phyloP scores from a whole-genome alignment of 1,140 invertebrate genomes.

The Phortica variegata region DNA sequence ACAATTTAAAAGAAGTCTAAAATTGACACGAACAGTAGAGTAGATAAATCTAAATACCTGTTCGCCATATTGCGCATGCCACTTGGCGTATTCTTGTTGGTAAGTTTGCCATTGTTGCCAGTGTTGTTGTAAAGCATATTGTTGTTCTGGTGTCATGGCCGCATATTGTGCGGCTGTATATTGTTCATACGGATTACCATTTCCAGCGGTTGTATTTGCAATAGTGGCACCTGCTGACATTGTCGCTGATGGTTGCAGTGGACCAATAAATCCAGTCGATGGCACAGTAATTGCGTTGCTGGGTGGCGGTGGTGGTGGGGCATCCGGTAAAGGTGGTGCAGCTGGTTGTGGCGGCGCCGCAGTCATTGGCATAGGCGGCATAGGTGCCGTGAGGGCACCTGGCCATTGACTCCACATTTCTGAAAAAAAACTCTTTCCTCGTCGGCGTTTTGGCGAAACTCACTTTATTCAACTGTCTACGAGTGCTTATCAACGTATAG shows the following conservation, averaged over 20 bases:
- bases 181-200: conserved; percentile 56
- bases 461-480: too few species aligned
- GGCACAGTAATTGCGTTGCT: conserved; percentile 17
- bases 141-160: conserved; percentile 56
- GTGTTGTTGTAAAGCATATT: conserved; percentile 66
- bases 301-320: conserved; percentile 39
- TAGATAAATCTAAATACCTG: conserved; percentile 61
- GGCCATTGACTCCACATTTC: conserved; percentile 47
- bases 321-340: conserved; percentile 37
- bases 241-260: conserved; percentile 1
- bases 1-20: not conserved
- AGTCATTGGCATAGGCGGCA: conserved; percentile 16
- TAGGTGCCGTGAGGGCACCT: conserved; percentile 8
- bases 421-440: too few species aligned
- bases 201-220: not conserved
- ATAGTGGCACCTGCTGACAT: not conserved
- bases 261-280: not conserved
- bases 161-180: conserved; percentile 72
- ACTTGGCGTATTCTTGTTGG: conserved; percentile 81
- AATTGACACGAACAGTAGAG: not conserved
- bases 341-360: conserved; percentile 35
- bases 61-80: conserved; percentile 79
- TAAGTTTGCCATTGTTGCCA: conserved; percentile 83
- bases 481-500: too few species aligned
- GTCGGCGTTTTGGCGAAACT: too few species aligned